Evolutionary conservation across 2,888 invertebrate species (phyloP), one percentile per base, ranked within the genome.

Genomic region (Ophion ventricosus): DNA sequence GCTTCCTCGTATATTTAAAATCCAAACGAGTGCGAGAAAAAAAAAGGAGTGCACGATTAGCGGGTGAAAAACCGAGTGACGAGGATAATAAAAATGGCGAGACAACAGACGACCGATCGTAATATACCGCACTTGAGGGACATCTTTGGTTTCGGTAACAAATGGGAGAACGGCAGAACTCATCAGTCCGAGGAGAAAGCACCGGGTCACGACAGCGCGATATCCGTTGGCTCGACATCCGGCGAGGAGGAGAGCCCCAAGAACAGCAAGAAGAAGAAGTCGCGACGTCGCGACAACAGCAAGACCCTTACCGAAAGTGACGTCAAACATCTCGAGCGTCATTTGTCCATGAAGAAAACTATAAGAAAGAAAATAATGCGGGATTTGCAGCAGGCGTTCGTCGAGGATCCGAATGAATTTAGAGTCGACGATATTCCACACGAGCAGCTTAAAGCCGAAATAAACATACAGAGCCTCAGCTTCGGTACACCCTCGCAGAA

Each of bases 301-400:
- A 95, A 96, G 91, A 94, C 95, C 2, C 94, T 95, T 88, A 94
- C 95, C 17, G 96, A 96, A 90, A 95, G 95, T 73, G 96, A 96
- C 92, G 96, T 96, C 63, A 96, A 96, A 90, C 97, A 97, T 25
- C 93, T 97, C 61, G 97, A 97, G 91, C 94, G 97, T 88, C 97
- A 97, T 93, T 95, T 97, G 89, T 97, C 97, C 92, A 97, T 97
- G 97, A 97, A 97, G 94, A 97, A 97, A 92, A 97, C 97, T 23
- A 97, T 97, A 88, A 94, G 97, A 88, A 97, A 97, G 94, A 97
- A 97, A 94, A 97, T 97, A 91, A 97, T 97, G 97, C 94, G 97
- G 49, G 97, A 97, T 93, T 94, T 97, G 88, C 96, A 97, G 91
- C 97, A 97, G 92, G 96, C 96, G 63, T 96, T 96, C 92, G 96